Base-by-base conservation (phyloP, 2,113 vertebrate genomes). In the Trichomycterus rosablanca region DNA sequence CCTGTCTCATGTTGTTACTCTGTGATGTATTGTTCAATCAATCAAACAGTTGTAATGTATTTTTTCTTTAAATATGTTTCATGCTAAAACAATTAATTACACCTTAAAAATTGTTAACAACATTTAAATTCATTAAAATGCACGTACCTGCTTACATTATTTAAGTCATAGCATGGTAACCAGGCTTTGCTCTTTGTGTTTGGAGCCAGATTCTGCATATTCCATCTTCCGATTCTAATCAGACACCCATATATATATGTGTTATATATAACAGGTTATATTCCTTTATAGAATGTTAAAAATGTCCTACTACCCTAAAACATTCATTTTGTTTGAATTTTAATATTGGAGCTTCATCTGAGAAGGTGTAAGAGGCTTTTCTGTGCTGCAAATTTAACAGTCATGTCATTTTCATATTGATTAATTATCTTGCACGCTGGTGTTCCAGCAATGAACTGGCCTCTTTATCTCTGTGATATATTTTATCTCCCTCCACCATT, bases 401-500 rank as follows among this genome's bases (percentile, higher is more conserved):
- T 53, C 64, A 70, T 67, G 67, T 73, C 68, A 71, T 74, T 78
- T 73, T 74, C 64, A 76, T 73, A 69, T 76, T 72, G 70, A 75
- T 76, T 74, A 74, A 73, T 63, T 63, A 76, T 72, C 68, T 69
- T 76, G 66, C 75, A 65, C 74, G 71, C 69, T 81, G 73, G 66
- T 75, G 73, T 83, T 75, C 71, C 54, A 63, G 77, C 71, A 66
- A 74, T 71, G 76, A 86, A 68, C 74, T 80, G 67, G 71, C 63
- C 71, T 76, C 46, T 67, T 54, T 70, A 73, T 83, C 75, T 77
- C 64, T 70, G 71, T 63, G 66, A 71, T 80, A 74, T 53, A 59
- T 70, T 83, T 85, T 85, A 89, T 88, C 84, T 87, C 71, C 63
- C 73, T 71, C 79, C 68, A 80, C 84, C 83, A 86, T 85, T 87